Percentiles rank a stretch among this genome's conserved stretches.
phyloP scores from a whole-genome alignment of 2,113 vertebrate species.

The Pseudonaja textilis region DNA sequence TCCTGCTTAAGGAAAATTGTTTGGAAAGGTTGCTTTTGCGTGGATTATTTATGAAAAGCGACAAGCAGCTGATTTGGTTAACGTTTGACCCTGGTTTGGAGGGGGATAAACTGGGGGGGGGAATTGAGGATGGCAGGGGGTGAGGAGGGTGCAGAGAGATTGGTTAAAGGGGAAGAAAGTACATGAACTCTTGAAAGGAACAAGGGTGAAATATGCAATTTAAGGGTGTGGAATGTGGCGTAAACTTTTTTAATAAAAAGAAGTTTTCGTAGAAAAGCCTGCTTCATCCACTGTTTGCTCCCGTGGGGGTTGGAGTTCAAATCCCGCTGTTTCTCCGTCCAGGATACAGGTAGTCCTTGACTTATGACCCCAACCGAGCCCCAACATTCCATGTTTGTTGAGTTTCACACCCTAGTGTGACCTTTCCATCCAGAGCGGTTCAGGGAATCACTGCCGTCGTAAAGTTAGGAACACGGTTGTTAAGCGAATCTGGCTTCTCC shows the following conservation, averaged over 20 bases:
- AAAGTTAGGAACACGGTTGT: background rate
- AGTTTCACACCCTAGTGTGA: background rate
- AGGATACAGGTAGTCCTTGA: background rate
- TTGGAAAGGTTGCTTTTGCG: background rate
- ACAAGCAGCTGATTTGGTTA: conserved; percentile 22
- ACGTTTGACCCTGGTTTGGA: conserved; percentile 23
- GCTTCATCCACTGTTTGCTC: background rate
- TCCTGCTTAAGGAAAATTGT: background rate
- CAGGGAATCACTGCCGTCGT: background rate
- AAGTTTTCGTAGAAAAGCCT: background rate
- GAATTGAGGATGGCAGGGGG: no score
- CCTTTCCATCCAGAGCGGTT: background rate
- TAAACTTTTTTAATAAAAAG: background rate
- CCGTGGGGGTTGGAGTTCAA: background rate
- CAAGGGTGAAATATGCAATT: background rate
- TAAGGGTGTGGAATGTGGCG: no score
- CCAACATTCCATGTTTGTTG: background rate
- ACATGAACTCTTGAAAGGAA: background rate
- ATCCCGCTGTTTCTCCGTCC: background rate
- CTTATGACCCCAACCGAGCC: accelerated
- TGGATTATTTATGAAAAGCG: conserved; percentile 38
- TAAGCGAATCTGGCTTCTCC: no score
- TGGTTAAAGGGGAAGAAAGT: background rate
- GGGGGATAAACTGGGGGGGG: background rate
- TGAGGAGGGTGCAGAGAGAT: no score